A percentile compares a stretch with the other conserved stretches of the same genome.
phyloP scores from a whole-genome alignment of 2,113 vertebrate genomes.

The Campylomormyrus tamandua region DNA sequence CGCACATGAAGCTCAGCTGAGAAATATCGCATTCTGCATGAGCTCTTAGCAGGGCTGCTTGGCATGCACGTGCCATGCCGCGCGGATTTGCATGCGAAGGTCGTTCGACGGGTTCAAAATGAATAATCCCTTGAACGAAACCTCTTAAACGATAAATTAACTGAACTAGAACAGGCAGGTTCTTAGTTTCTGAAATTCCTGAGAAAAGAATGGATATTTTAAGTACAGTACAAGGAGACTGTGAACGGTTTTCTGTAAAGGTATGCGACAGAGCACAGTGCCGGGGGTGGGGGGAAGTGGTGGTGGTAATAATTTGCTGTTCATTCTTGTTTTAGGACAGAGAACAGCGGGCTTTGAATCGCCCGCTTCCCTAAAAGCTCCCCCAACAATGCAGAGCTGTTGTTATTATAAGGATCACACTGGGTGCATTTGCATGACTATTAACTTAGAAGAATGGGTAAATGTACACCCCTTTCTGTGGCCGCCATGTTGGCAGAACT shows the following conservation, averaged over 20 bases:
- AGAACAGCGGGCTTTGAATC: background rate
- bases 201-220: slow-evolving; percentile 43
- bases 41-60: background rate
- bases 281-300: background rate
- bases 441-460: background rate
- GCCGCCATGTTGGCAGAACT: background rate
- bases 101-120: slow-evolving; percentile 33
- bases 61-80: background rate
- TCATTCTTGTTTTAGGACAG: slow-evolving; percentile 3
- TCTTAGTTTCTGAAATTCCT: slow-evolving; percentile 48
- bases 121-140: slow-evolving; percentile 41
- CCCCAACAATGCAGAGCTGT: background rate
- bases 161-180: slow-evolving; percentile 50
- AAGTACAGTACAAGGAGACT: slow-evolving; percentile 30
- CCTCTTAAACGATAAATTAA: slow-evolving; percentile 49
- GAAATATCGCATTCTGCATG: background rate
- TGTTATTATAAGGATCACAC: background rate
- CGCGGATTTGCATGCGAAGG: background rate
- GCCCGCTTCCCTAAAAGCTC: background rate
- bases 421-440: background rate
- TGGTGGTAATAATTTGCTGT: background rate
- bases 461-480: background rate
- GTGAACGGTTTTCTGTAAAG: slow-evolving; percentile 35
- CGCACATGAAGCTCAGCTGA: background rate
- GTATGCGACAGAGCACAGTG: background rate